Conservation (phyloP, 1,140 invertebrate genomes). For the Drosophila aff. region DNA sequence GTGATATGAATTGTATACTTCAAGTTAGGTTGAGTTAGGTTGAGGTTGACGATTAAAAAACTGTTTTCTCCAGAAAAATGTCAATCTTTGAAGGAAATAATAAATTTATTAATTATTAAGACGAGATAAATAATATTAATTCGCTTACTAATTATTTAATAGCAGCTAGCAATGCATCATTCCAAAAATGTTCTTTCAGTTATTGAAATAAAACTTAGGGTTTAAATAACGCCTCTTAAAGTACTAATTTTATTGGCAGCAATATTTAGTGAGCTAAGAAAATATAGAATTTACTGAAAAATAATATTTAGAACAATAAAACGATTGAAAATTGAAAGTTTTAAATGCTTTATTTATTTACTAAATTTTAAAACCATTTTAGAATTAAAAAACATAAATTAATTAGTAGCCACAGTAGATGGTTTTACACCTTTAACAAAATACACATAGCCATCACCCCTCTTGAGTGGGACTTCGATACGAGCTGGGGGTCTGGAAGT, state of each 20-base stretch:
- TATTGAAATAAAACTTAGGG: too few relatives aligned
- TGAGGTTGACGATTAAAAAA: neutral
- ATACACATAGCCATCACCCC: conserved; percentile 54
- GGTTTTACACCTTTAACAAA: conserved; percentile 64
- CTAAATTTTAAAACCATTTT: neutral
- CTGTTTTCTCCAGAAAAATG: neutral
- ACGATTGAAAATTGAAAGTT: neutral
- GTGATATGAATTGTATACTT: neutral
- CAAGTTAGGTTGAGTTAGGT: too few relatives aligned
- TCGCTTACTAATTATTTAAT: neutral
- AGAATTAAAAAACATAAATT: neutral
- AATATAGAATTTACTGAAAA: neutral
- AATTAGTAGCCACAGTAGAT: neutral
- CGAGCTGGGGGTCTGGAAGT: neutral
- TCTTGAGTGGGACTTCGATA: conserved; percentile 5
- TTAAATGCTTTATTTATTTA: neutral
- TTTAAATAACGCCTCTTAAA: too few relatives aligned
- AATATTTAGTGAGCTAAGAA: neutral
- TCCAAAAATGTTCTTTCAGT: too few relatives aligned
- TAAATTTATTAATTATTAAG: neutral
- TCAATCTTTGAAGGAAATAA: neutral
- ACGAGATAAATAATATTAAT: neutral
- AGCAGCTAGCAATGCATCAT: neutral
- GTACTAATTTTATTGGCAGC: too few relatives aligned
- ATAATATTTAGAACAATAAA: neutral